Evolutionary conservation across 92 coral and sea anemone genomes (phyloP).

Genomic region (Zoanthus solanderi): DNA sequence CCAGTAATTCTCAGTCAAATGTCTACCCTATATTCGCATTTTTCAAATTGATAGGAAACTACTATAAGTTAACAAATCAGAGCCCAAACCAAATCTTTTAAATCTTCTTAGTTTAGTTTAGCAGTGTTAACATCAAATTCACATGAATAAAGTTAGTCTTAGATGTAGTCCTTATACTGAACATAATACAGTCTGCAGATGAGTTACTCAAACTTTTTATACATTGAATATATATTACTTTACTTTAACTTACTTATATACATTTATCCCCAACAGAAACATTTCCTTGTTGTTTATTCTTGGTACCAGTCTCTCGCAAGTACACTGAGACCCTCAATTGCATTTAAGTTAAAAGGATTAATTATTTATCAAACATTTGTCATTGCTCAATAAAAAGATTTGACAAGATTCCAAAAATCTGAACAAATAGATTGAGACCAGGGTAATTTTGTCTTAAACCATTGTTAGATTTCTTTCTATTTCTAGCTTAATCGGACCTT

Average conservation of each 20-base stretch:
- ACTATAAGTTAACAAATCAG: background rate
- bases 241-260: background rate
- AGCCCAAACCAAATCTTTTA: background rate
- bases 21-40: background rate
- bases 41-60: background rate
- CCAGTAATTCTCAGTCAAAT: background rate
- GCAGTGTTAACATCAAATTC: background rate
- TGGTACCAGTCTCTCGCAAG: background rate
- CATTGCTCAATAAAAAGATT: background rate
- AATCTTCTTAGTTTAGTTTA: background rate
- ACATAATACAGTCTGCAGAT: background rate
- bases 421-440: too few species aligned
- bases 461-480: too few species aligned
- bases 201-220: background rate
- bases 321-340: background rate
- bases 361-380: background rate
- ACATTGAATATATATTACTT: background rate
- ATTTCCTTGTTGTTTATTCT: background rate
- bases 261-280: background rate
- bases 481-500: too few species aligned
- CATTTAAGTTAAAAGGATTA: background rate
- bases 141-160: background rate
- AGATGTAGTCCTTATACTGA: background rate
- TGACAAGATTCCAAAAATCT: too few species aligned
- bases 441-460: too few species aligned